phyloP scores from a whole-genome alignment of 2,113 vertebrate genomes.

The Rana temporaria region DNA sequence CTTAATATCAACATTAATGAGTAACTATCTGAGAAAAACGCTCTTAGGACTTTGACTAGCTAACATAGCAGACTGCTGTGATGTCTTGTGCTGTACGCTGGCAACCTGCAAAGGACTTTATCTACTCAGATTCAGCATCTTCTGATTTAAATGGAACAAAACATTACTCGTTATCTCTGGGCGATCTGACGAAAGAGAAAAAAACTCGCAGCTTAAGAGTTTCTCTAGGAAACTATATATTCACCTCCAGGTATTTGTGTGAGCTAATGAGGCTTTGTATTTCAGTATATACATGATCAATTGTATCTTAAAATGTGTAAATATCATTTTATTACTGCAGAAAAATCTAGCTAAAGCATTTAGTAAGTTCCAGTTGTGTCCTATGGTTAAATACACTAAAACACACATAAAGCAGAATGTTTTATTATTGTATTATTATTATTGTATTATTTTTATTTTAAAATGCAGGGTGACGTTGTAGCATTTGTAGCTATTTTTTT shows the following conservation, averaged over 20 bases:
- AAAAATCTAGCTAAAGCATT: too few species aligned
- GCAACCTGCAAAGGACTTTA: conserved; percentile 33
- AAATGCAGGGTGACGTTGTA: too few species aligned
- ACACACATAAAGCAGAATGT: too few species aligned
- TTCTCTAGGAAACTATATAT: conserved; percentile 1
- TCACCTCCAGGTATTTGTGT: conserved; percentile 27
- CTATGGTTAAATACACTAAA: too few species aligned
- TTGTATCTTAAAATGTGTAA: too few species aligned
- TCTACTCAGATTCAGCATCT: neutral
- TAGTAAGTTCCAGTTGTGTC: too few species aligned
- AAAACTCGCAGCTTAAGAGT: neutral
- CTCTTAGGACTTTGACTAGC: conserved; percentile 48
- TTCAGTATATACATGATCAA: too few species aligned
- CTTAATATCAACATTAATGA: conserved; percentile 41
- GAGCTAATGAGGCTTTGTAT: too few species aligned
- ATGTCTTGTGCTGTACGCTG: conserved; percentile 43
- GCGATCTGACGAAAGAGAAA: conserved; percentile 15
- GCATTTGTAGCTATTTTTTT: too few species aligned
- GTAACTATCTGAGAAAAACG: conserved; percentile 6
- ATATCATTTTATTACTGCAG: too few species aligned
- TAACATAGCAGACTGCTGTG: conserved; percentile 8
- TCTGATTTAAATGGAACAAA: conserved; percentile 4
- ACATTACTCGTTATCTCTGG: conserved; percentile 17
- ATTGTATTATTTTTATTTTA: too few species aligned
- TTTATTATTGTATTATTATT: too few species aligned